These are phyloP conservation scores for Microctonus hyperodae DNA, from an alignment of 2,888 invertebrate genomes.

Conservation along the genomic window DNA sequence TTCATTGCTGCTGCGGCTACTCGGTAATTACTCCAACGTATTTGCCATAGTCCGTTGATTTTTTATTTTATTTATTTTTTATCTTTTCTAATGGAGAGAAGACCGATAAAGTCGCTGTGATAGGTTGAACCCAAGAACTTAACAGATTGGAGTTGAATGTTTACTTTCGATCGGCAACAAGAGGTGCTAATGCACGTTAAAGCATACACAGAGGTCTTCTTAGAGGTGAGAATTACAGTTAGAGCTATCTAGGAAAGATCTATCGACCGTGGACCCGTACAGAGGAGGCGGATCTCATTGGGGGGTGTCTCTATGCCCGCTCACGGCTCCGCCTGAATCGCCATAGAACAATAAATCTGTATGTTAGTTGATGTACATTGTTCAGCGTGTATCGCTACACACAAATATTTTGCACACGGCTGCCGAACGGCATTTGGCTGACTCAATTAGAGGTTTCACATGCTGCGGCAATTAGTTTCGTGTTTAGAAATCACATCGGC, in stretches of 20 bases:
- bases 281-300: slow-evolving; percentile 22
- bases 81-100: slow-evolving; percentile 1
- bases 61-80: not conserved
- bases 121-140: slow-evolving; percentile 10
- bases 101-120: slow-evolving; percentile 11
- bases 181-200: slow-evolving; percentile 50
- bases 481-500: not conserved
- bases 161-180: slow-evolving; percentile 49
- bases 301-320: slow-evolving; percentile 20
- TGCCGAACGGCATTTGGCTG: slow-evolving; percentile 35
- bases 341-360: slow-evolving; percentile 41
- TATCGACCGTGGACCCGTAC: slow-evolving; percentile 26
- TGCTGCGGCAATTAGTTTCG: slow-evolving; percentile 23
- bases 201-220: slow-evolving; percentile 19
- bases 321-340: slow-evolving; percentile 30
- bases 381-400: slow-evolving; percentile 17
- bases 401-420: slow-evolving; percentile 7
- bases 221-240: slow-evolving; percentile 51
- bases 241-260: slow-evolving; percentile 38
- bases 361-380: slow-evolving; percentile 23
- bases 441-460: slow-evolving; percentile 48
- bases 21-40: slow-evolving; percentile 13
- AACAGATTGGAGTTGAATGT: slow-evolving; percentile 40
- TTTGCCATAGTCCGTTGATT: slow-evolving; percentile 1
- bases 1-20: not conserved